Evolutionary conservation across 2,888 invertebrate genomes (phyloP), one percentile per base, ranked within the genome.

Genomic region (Nemapogon koenigi): DNA sequence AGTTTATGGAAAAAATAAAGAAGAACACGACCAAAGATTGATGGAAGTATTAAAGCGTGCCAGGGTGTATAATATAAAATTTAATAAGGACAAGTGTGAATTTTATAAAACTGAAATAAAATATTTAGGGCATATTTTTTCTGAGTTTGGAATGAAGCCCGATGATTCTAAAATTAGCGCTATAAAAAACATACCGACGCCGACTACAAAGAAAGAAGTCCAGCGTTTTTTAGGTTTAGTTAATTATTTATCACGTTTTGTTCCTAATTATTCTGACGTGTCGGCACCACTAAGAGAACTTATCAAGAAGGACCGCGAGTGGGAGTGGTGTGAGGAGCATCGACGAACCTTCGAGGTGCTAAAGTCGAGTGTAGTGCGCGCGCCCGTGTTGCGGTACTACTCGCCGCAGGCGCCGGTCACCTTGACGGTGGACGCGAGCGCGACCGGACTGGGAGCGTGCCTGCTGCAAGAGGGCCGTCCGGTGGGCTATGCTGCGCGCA

Each of bases 21-120:
- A 33, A 15, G 39, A 43, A 17, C 44, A 45, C n/a, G 42, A 45
- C 32, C 26, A 19, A 3, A 22, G 43, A n/a, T n/a, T 43, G 8
- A 19, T 16, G 7, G 16, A 28, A n/a, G 37, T 44, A n/a, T 35
- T 16, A 3, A 14, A 2, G n/a, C n/a, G 29, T 4, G 41, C 38
- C 2, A 35, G 19, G 18, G 22, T 22, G 10, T 22, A 36, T 22
- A 41, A 42, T 4, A 35, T 37, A 2, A 30, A 37, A n/a, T 38
- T 37, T 16, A 38, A 41, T 18, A 33, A 28, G 10, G 29, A 28
- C 4, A 16, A 30, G 13, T 13, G 17, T 3, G 13, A 29, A 30
- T n/a, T n/a, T n/a, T n/a, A n/a, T n/a, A n/a, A n/a, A n/a, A n/a
- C n/a, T n/a, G n/a, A n/a, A n/a, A n/a, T n/a, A n/a, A n/a, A n/a